A percentile compares a stretch with the other conserved stretches of the same genome.
Evolutionary conservation across 2,888 invertebrate species (phyloP).

Genomic region (Coleophora flavipennella): DNA sequence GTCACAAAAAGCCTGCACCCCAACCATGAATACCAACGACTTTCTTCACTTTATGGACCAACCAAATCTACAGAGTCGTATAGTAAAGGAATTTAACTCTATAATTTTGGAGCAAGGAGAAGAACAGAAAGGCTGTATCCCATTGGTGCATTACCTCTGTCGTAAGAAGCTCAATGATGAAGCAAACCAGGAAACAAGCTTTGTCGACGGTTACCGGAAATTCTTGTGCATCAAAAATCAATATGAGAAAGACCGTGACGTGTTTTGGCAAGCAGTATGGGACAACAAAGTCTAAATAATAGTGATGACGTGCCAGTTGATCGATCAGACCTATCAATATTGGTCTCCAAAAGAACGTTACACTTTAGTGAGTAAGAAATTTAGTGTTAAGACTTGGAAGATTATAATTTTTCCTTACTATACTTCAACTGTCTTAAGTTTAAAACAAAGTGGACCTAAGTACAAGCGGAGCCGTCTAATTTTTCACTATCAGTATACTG

Average conservation of each 20-base stretch:
- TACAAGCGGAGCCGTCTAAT: background rate
- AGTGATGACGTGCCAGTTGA: background rate
- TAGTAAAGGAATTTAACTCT: background rate
- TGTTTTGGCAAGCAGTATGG: background rate
- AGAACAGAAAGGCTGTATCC: background rate
- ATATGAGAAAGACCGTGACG: background rate
- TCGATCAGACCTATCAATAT: background rate
- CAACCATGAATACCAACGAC: background rate
- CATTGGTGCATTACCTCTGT: conserved; percentile 1
- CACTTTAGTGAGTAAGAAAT: no score
- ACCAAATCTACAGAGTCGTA: background rate
- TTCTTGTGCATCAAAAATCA: background rate
- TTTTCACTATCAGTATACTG: background rate
- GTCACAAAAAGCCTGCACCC: background rate
- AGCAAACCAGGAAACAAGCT: background rate
- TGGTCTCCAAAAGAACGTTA: background rate
- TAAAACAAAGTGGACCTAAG: background rate
- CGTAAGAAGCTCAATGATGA: conserved; percentile 1
- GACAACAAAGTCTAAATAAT: background rate
- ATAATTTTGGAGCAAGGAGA: no score
- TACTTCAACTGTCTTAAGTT: background rate
- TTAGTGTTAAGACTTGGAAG: no score
- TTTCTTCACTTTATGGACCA: background rate
- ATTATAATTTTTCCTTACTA: background rate
- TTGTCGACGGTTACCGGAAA: background rate